Conservation (phyloP, 2,797 vertebrate species). For the Bradypus variegatus region DNA sequence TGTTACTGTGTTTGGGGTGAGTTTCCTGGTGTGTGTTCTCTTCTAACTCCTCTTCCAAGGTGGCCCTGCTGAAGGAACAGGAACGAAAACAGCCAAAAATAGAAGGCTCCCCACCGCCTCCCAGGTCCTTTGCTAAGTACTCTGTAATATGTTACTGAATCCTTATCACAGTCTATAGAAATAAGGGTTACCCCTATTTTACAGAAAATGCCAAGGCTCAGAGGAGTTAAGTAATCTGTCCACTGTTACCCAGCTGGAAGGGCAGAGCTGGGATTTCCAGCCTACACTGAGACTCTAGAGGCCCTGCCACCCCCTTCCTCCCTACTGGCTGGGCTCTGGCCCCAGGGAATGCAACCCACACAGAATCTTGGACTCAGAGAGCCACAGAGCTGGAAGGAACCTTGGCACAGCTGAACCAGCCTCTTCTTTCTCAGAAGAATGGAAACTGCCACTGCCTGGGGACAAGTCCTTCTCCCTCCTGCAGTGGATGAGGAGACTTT, state of each 20-base stretch:
- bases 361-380: background rate
- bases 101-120: background rate
- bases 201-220: too few relatives aligned
- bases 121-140: background rate
- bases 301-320: background rate
- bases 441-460: background rate
- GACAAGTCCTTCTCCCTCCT: background rate
- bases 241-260: background rate
- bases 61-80: background rate
- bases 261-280: background rate
- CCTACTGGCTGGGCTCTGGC: background rate
- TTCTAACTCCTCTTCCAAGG: background rate
- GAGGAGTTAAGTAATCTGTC: too few relatives aligned
- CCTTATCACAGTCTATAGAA: background rate
- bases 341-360: background rate
- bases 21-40: background rate
- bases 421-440: constrained; percentile 13
- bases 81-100: constrained; percentile 3
- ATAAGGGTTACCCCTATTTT: background rate
- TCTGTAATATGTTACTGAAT: background rate
- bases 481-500: background rate
- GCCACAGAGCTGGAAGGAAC: background rate
- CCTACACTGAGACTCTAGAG: background rate
- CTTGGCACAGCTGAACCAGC: background rate
- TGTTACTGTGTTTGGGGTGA: background rate